A percentile compares a stretch with the other conserved stretches of the same genome.
Conservation (phyloP, 2,797 vertebrate genomes). For the Tenualosa ilisha region DNA sequence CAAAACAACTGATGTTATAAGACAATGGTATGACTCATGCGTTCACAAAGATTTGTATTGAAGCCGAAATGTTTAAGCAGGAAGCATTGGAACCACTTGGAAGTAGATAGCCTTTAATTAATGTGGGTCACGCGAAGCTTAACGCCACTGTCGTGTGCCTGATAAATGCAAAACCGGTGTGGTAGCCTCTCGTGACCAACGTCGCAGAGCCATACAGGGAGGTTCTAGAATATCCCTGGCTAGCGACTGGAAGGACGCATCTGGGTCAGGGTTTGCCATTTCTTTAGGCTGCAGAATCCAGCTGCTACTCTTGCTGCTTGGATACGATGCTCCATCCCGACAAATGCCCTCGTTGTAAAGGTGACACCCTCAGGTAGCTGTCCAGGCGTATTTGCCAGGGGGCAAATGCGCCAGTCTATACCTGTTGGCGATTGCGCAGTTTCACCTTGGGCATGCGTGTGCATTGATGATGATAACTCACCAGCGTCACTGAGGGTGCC, state of each 20-base stretch:
- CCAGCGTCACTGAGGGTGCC: slow-evolving; percentile 8
- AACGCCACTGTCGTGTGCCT: slow-evolving; percentile 16
- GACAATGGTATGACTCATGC: background rate
- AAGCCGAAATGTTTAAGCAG: background rate
- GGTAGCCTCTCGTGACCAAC: slow-evolving; percentile 17
- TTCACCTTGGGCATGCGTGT: slow-evolving; percentile 33
- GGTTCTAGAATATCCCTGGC: background rate
- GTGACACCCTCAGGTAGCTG: background rate
- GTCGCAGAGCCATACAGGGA: background rate
- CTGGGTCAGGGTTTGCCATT: background rate
- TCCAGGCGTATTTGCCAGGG: background rate
- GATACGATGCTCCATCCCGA: background rate
- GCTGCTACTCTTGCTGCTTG: background rate
- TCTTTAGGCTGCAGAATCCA: background rate
- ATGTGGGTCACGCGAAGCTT: slow-evolving; percentile 24
- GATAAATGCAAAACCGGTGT: slow-evolving; percentile 18
- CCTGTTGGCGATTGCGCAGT: slow-evolving; percentile 36
- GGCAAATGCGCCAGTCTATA: slow-evolving; percentile 22
- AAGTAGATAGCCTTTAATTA: background rate
- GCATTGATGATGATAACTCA: slow-evolving; percentile 22
- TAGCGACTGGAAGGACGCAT: background rate
- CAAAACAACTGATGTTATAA: background rate
- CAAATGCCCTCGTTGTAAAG: background rate
- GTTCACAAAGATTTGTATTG: background rate
- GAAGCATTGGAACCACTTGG: background rate